Base-by-base conservation (phyloP, 2,888 invertebrate genomes). In the Boloria selene region DNA sequence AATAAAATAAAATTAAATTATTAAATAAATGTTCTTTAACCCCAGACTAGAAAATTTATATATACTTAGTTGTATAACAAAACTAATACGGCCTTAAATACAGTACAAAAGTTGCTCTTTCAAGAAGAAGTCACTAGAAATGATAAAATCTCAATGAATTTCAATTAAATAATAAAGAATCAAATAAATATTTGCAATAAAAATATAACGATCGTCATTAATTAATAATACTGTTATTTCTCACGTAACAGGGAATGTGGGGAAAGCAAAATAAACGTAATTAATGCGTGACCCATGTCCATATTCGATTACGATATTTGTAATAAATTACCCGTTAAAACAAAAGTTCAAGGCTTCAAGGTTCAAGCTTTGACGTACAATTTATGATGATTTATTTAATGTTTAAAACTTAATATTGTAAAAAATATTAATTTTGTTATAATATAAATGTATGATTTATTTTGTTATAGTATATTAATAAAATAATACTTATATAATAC, bases 221-320 rank as follows among this genome's bases (percentile, higher is more conserved):
- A 74, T 73, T 71, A 72, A 70, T 69, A 70, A 71, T 72, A 74
- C 74, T 70, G 74, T 74, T 66, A 68, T 65, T 65, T 68, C 70
- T 69, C 69, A 72, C 74, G 73, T 74, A 71, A 71, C 68, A 53
- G 62, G 60, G 67, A 70, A 64, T 70, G 68, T 73, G 63, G 70
- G 65, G 65, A 72, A 72, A 71, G 65, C 61, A 69, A 56, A 72
- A 70, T 71, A 68, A 65, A 67, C 58, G 68, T 75, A 75, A 75
- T 77, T 73, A 73, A 75, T 72, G 70, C 71, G 67, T 70, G 73
- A 72, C 68, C 70, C 68, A 45, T 66, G 71, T 60, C 63, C 61
- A 53, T 71, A 59, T 55, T 62, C 61, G 54, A 65, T 55, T 67
- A 71, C 65, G 65, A 68, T 66, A 69, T 67, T 49, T 52, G 56